A percentile compares a stretch with the other conserved stretches of the same genome.
Conservation (phyloP, 2,113 vertebrate genomes). For the Prunella fulvescens region DNA sequence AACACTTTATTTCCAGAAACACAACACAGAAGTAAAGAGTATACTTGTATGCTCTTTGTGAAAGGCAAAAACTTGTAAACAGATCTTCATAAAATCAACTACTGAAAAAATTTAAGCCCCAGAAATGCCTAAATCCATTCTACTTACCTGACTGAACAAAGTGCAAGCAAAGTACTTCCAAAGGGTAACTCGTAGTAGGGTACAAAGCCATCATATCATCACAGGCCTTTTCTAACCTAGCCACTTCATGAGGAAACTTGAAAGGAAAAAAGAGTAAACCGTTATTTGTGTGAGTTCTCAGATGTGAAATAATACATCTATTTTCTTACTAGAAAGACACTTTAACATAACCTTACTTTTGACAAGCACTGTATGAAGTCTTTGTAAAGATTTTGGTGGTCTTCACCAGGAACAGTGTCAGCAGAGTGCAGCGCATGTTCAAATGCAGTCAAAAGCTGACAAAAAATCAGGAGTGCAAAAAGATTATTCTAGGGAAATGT, state of each 20-base stretch:
- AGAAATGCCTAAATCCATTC: background rate
- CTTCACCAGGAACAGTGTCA: slow-evolving; percentile 80
- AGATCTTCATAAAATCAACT: background rate
- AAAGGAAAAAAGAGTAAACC: background rate
- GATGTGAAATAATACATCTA: background rate
- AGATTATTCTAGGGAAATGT: background rate
- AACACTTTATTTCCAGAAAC: background rate
- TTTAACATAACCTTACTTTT: slow-evolving; percentile 75
- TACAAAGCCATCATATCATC: slow-evolving; percentile 82
- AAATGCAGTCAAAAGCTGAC: slow-evolving; percentile 87
- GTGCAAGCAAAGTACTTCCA: slow-evolving; percentile 85
- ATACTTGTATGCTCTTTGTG: no score
- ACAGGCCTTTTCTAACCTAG: slow-evolving; percentile 84
- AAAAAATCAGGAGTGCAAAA: background rate
- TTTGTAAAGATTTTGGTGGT: slow-evolving; percentile 80
- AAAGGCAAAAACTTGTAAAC: background rate
- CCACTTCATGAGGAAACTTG: slow-evolving; percentile 80
- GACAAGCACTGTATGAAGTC: slow-evolving; percentile 86
- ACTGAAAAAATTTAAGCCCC: background rate
- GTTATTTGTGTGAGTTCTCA: background rate
- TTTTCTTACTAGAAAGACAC: background rate
- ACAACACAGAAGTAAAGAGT: background rate
- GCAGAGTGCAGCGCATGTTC: slow-evolving; percentile 81
- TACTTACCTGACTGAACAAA: slow-evolving; percentile 84
- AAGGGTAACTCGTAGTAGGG: slow-evolving; percentile 77